Conservation (phyloP, 2,888 invertebrate genomes). For the Agonopterix subpropinquella region DNA sequence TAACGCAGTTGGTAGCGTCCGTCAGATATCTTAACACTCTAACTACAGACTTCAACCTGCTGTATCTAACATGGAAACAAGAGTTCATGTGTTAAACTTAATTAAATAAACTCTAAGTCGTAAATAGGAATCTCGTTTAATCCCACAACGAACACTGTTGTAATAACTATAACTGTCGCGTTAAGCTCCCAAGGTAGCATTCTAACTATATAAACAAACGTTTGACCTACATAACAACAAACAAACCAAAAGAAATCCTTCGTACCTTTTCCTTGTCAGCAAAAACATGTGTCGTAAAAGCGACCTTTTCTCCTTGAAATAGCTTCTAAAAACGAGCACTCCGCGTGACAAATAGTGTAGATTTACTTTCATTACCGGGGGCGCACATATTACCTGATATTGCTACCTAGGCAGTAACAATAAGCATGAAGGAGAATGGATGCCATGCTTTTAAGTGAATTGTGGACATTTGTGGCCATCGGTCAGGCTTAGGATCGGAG, state of each 20-base stretch:
- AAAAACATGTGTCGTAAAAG: conserved; percentile 42
- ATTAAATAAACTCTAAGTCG: no score
- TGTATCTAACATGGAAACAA: no score
- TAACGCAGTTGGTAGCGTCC: no score
- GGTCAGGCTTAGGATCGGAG: conserved; percentile 11
- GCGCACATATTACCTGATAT: conserved; percentile 40
- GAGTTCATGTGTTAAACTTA: no score
- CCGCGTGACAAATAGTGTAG: conserved; percentile 53
- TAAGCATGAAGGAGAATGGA: conserved; percentile 29
- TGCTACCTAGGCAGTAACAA: conserved; percentile 34
- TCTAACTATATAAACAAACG: conserved; percentile 34
- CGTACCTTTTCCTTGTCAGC: conserved; percentile 49
- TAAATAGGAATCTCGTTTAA: no score
- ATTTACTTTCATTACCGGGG: conserved; percentile 50
- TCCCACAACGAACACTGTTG: background rate
- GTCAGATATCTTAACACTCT: no score
- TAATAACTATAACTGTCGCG: conserved; percentile 1
- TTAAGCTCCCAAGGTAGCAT: background rate
- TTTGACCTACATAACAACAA: conserved; percentile 50
- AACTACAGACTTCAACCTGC: no score
- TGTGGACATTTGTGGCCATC: conserved; percentile 14
- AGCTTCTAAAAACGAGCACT: conserved; percentile 12
- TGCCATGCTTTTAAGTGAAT: conserved; percentile 21
- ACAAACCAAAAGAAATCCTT: conserved; percentile 36
- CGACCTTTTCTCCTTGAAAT: conserved; percentile 33